phyloP scores from a whole-genome alignment of 1,140 invertebrate species.

The Drosophila grimshawi region DNA sequence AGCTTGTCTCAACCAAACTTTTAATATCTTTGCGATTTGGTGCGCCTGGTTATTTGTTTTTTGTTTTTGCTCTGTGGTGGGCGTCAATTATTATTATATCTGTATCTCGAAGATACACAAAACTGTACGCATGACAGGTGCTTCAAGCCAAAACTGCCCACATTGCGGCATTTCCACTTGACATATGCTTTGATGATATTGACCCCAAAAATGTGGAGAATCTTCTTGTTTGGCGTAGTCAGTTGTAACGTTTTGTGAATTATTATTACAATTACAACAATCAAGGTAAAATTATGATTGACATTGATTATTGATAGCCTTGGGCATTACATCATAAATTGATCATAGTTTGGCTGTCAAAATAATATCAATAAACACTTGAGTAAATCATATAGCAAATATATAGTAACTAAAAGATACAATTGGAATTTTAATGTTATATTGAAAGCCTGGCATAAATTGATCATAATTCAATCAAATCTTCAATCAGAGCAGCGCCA shows the following conservation, averaged over 20 bases:
- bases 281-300: not conserved
- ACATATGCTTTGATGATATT: not conserved
- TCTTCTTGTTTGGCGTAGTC: not conserved
- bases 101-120: slow-evolving; percentile 43
- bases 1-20: slow-evolving; percentile 57
- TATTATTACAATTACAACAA: not conserved
- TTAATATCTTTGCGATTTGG: slow-evolving; percentile 12
- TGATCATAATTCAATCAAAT: no score
- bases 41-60: not conserved
- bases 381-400: no score
- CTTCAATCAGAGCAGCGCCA: no score
- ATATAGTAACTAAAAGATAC: no score
- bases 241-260: no score
- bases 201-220: slow-evolving; percentile 11
- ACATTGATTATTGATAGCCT: no score
- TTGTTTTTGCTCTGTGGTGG: slow-evolving; percentile 35
- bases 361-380: no score
- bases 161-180: slow-evolving; percentile 1
- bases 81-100: slow-evolving; percentile 28
- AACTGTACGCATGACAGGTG: slow-evolving; percentile 12
- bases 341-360: no score
- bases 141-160: slow-evolving; percentile 1
- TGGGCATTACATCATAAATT: no score
- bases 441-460: no score
- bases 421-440: no score